phyloP scores from a whole-genome alignment of 2,113 vertebrate species.

The Scomber colias region DNA sequence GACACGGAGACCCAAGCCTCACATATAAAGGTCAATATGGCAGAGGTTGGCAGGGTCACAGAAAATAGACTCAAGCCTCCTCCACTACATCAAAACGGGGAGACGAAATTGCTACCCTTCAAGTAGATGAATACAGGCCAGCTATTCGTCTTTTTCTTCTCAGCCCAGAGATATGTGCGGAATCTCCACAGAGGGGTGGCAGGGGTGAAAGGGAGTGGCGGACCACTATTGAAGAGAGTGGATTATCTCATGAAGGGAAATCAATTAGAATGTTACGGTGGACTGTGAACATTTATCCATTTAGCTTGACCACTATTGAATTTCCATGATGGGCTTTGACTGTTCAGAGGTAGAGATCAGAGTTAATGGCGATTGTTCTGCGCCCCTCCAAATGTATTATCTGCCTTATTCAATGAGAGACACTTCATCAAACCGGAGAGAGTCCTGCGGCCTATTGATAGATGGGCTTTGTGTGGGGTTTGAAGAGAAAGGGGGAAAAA shows the following conservation, averaged over 20 bases:
- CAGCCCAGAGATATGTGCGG: conserved; percentile 86
- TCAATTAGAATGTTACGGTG: conserved; percentile 96
- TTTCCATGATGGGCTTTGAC: conserved; percentile 99
- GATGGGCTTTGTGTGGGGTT: conserved; percentile 96
- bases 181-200: conserved; percentile 85
- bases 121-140: conserved; percentile 90
- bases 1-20: conserved; percentile 86
- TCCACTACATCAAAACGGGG: conserved; percentile 54
- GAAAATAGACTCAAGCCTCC: conserved; percentile 56
- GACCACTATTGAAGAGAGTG: conserved; percentile 91
- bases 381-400: conserved; percentile 99
- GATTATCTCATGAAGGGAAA: conserved; percentile 99
- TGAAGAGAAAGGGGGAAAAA: conserved; percentile 65
- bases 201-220: conserved; percentile 92
- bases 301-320: conserved; percentile 99
- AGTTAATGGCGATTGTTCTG: conserved; percentile 99
- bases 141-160: conserved; percentile 85
- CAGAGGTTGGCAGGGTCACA: conserved; percentile 85
- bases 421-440: conserved; percentile 99
- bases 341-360: conserved; percentile 91
- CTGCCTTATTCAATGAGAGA: conserved; percentile 99
- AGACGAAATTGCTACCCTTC: conserved; percentile 51
- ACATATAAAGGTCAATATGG: conserved; percentile 87
- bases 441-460: conserved; percentile 97
- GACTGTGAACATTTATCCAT: conserved; percentile 98